Percentiles rank a stretch among this genome's conserved stretches.
Conservation (phyloP, 2,797 vertebrate genomes). For the Urosaurus nigricauda region DNA sequence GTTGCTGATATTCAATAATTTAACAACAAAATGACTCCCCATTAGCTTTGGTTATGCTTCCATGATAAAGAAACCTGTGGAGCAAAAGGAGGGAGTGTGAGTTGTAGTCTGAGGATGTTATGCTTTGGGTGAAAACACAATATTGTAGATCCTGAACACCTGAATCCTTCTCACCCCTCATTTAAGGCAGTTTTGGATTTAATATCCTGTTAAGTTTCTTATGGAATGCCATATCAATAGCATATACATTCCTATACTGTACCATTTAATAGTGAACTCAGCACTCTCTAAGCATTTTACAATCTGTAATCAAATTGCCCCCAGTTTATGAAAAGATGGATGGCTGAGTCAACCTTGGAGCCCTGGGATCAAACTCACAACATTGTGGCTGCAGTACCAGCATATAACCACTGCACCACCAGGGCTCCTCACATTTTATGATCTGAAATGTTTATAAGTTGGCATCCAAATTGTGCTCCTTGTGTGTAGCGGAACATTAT, state of each 20-base stretch:
- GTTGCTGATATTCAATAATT: no score
- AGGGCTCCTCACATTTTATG: background rate
- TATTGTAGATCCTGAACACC: background rate
- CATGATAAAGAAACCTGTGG: background rate
- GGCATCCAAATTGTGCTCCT: background rate
- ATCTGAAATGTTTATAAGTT: constrained; percentile 14
- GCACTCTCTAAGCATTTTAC: no score
- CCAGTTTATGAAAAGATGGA: no score
- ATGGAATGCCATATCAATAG: background rate
- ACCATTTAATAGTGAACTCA: no score
- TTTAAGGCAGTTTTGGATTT: background rate
- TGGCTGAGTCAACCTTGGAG: no score
- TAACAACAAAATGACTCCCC: no score
- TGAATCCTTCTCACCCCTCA: background rate
- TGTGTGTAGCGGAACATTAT: background rate
- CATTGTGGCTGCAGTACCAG: no score
- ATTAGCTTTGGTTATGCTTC: background rate
- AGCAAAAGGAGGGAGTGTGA: background rate
- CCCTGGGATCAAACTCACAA: no score
- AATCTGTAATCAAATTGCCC: no score
- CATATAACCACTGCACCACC: no score
- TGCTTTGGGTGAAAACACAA: background rate
- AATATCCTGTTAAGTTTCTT: background rate
- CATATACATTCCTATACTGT: no score
- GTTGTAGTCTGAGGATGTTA: background rate